A percentile compares a stretch with the other conserved stretches of the same genome.
phyloP scores from a whole-genome alignment of 1,140 invertebrate species.

The Halictus rubicundus region DNA sequence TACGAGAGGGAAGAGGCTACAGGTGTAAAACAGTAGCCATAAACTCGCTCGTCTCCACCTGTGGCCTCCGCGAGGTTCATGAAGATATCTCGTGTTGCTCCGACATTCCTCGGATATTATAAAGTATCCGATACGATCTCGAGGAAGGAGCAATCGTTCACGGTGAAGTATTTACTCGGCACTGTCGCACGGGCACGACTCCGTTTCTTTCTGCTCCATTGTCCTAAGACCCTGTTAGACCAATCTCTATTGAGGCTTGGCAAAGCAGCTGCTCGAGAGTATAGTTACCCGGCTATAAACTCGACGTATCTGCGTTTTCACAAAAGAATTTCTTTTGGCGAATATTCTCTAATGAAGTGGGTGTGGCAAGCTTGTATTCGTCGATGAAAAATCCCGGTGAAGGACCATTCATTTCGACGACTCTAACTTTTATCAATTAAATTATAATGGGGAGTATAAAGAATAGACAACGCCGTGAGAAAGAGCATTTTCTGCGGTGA shows the following conservation, averaged over 20 bases:
- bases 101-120: neutral
- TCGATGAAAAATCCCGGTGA: no score
- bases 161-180: slow-evolving; percentile 13
- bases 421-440: no score
- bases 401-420: no score
- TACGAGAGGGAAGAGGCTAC: neutral
- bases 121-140: slow-evolving; percentile 3
- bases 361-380: no score
- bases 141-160: neutral
- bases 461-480: no score
- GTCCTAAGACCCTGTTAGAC: slow-evolving; percentile 8
- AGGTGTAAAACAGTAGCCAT: neutral
- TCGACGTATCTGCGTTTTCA: neutral
- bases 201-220: slow-evolving; percentile 18
- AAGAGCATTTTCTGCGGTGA: no score
- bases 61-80: neutral
- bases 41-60: neutral
- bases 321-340: no score
- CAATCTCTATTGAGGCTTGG: slow-evolving; percentile 11
- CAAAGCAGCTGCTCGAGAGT: slow-evolving; percentile 2
- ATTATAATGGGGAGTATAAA: no score
- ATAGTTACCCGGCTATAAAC: no score
- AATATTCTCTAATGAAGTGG: no score
- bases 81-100: neutral
- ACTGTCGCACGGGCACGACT: neutral